Conservation (phyloP, 30 jellyfish, hydroid and myxozoan species). For the Cassiopea xamachana region DNA sequence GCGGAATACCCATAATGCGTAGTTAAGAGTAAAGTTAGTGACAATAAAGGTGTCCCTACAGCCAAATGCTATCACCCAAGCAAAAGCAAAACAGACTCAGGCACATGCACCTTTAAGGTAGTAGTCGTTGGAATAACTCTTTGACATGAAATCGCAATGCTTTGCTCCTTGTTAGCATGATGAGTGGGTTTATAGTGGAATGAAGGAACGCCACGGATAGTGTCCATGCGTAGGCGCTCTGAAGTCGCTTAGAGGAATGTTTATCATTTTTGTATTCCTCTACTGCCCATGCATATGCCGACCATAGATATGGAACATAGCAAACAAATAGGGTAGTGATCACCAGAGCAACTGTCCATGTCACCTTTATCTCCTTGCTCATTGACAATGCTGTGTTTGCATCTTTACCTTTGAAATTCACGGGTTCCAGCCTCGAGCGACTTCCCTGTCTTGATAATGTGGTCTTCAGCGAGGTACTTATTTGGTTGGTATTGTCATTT, state of each 20-base stretch:
- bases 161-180: conserved; percentile 44
- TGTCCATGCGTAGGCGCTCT: conserved; percentile 71
- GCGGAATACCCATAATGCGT: no score
- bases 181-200: conserved; percentile 53
- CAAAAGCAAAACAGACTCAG: no score
- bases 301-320: conserved; percentile 54
- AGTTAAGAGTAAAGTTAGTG: no score
- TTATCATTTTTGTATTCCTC: conserved; percentile 16
- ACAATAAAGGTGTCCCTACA: no score
- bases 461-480: background rate
- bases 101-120: background rate
- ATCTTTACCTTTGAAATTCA: conserved; percentile 14
- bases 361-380: conserved; percentile 42
- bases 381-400: background rate
- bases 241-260: conserved; percentile 10
- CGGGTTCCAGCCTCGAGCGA: conserved; percentile 8
- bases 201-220: conserved; percentile 49
- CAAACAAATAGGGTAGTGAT: conserved; percentile 39
- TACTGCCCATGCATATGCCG: conserved; percentile 59
- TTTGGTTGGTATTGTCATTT: background rate
- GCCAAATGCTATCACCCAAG: no score
- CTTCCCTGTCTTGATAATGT: background rate
- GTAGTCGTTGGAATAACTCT: background rate
- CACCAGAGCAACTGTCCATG: conserved; percentile 65
- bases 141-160: background rate